Conservation (phyloP, 2,888 invertebrate genomes). For the Phyllotreta striolata region DNA sequence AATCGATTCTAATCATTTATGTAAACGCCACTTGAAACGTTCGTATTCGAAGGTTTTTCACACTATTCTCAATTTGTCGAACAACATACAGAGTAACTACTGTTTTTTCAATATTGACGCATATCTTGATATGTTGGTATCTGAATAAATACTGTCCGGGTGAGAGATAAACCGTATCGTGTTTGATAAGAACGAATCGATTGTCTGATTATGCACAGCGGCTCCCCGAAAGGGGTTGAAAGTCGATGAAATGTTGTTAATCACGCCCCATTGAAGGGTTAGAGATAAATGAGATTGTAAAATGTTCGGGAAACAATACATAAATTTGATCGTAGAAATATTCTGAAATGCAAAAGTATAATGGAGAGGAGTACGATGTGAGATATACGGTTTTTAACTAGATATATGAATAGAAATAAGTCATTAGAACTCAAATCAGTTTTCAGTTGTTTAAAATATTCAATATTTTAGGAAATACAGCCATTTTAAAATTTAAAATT, state of each 20-base stretch:
- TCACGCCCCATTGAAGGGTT: too few relatives aligned
- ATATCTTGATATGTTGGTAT: constrained; percentile 24
- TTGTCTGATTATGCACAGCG: constrained; percentile 34
- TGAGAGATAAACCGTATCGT: constrained; percentile 38
- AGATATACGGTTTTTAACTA: too few relatives aligned
- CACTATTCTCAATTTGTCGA: constrained; percentile 38
- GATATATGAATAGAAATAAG: too few relatives aligned
- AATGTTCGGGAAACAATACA: too few relatives aligned
- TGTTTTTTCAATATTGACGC: constrained; percentile 44
- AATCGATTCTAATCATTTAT: neutral
- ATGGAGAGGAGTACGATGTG: too few relatives aligned
- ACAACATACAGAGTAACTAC: constrained; percentile 45
- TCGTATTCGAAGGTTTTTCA: constrained; percentile 26
- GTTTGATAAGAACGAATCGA: constrained; percentile 44
- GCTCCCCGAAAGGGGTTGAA: neutral
- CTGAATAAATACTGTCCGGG: constrained; percentile 32
- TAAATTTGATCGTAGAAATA: too few relatives aligned
- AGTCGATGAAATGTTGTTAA: neutral
- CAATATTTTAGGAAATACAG: too few relatives aligned
- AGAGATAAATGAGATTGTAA: too few relatives aligned
- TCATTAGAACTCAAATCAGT: too few relatives aligned
- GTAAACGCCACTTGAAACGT: constrained; percentile 1
- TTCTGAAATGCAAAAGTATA: too few relatives aligned
- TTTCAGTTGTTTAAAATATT: too few relatives aligned
- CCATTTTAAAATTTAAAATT: too few relatives aligned